Percentiles rank a stretch among this genome's conserved stretches.
These are phyloP conservation scores for Zaprionus camerounensis DNA, from an alignment of 1,140 invertebrate genomes.

Conservation along the genomic window DNA sequence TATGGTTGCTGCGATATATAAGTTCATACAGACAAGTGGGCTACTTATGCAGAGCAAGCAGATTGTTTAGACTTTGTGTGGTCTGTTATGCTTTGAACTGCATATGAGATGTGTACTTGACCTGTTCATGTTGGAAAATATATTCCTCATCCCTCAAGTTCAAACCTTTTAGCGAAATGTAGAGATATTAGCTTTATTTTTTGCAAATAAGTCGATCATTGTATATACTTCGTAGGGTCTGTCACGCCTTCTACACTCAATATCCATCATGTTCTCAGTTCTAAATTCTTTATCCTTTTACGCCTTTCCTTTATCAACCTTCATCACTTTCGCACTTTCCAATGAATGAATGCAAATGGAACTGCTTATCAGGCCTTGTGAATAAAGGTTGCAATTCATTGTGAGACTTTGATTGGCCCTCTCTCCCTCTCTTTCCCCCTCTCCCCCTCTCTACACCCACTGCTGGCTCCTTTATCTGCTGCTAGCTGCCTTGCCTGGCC, in stretches of 20 bases:
- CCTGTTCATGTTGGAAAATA: too few species aligned
- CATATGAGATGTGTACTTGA: too few species aligned
- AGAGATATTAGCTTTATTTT: too few species aligned
- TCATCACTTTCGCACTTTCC: neutral
- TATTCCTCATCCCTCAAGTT: too few species aligned
- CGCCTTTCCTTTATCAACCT: neutral
- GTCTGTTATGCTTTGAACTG: too few species aligned
- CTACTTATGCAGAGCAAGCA: too few species aligned
- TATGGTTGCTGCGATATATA: neutral
- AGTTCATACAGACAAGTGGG: neutral
- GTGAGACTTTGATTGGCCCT: neutral
- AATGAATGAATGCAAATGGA: conserved; percentile 7
- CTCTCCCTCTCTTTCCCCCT: neutral
- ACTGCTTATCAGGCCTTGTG: neutral
- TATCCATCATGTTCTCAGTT: too few species aligned
- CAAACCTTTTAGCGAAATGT: too few species aligned
- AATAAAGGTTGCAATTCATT: conserved; percentile 9
- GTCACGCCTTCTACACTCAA: too few species aligned
- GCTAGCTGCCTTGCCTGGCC: neutral
- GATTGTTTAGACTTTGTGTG: too few species aligned
- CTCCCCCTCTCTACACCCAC: neutral
- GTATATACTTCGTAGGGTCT: too few species aligned
- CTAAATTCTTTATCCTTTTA: neutral
- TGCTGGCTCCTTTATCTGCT: conserved; percentile 6
- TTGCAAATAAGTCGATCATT: too few species aligned